Percentiles rank a stretch among this genome's conserved stretches.
phyloP scores from a whole-genome alignment of 2,888 invertebrate genomes.

The Eupsilia transversa region DNA sequence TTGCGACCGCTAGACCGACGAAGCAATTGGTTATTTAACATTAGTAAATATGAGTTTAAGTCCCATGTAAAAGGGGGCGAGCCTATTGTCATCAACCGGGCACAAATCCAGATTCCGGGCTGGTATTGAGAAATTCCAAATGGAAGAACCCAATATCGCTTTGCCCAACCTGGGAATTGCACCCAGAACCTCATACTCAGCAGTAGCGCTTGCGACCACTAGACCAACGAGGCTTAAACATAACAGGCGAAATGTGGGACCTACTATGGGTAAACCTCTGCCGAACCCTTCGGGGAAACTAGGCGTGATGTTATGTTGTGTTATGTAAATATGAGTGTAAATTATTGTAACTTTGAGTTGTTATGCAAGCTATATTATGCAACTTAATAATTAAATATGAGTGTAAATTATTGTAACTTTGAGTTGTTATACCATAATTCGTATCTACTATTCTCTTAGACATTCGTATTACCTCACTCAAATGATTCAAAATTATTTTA shows the following conservation, averaged over 20 bases:
- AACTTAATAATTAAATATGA: too few species aligned
- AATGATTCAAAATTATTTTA: slow-evolving; percentile 2
- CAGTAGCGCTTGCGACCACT: neutral
- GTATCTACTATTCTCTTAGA: neutral
- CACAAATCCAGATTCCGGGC: neutral
- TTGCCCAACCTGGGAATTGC: neutral
- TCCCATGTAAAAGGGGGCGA: neutral
- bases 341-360: too few species aligned
- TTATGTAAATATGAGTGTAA: too few species aligned
- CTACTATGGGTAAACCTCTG: too few species aligned
- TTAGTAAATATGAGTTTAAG: neutral
- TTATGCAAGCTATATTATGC: too few species aligned
- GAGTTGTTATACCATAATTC: neutral
- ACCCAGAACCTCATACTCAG: neutral
- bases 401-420: neutral
- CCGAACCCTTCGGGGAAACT: too few species aligned
- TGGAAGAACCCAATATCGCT: neutral
- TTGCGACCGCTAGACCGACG: neutral
- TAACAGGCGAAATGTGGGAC: too few species aligned
- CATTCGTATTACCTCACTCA: slow-evolving; percentile 5
- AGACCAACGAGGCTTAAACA: neutral
- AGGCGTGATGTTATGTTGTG: too few species aligned
- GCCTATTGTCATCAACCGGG: neutral
- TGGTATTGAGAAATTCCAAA: neutral
- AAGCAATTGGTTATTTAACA: neutral